Conservation (phyloP, 2,797 vertebrate species). For the Lycodopsis pacificus region DNA sequence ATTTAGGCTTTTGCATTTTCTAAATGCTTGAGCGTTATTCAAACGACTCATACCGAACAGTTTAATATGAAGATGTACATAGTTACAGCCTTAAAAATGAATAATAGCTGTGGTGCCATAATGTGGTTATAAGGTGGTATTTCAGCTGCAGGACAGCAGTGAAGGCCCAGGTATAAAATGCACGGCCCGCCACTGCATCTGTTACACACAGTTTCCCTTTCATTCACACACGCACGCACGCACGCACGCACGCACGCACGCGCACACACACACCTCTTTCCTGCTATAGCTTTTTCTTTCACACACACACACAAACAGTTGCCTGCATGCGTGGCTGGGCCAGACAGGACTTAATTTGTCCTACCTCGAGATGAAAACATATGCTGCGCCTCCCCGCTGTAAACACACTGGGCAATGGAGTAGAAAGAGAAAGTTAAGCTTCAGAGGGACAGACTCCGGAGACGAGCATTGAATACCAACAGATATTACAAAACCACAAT, state of each 20-base stretch:
- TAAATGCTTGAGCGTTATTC: no score
- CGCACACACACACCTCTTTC: neutral
- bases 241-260: no score
- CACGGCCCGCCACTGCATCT: neutral
- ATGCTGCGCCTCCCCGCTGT: constrained; percentile 58
- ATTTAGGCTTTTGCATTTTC: no score
- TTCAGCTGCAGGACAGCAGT: no score
- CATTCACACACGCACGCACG: neutral
- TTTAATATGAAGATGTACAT: no score
- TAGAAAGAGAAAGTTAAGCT: constrained; percentile 55
- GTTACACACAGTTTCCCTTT: neutral
- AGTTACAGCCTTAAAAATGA: no score
- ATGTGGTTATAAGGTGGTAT: no score
- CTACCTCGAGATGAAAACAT: constrained; percentile 65
- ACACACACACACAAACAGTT: constrained; percentile 4
- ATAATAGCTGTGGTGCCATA: no score
- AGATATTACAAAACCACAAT: constrained; percentile 35
- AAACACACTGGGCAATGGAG: constrained; percentile 61
- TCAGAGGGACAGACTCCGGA: constrained; percentile 32
- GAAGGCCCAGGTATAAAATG: no score
- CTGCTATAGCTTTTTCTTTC: neutral
- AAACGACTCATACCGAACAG: no score
- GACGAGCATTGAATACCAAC: constrained; percentile 59
- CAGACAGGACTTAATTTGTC: constrained; percentile 71
- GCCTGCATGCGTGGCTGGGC: constrained; percentile 40